Evolutionary conservation across 2,113 vertebrate species (phyloP).

Genomic region (Aptenodytes patagonicus): DNA sequence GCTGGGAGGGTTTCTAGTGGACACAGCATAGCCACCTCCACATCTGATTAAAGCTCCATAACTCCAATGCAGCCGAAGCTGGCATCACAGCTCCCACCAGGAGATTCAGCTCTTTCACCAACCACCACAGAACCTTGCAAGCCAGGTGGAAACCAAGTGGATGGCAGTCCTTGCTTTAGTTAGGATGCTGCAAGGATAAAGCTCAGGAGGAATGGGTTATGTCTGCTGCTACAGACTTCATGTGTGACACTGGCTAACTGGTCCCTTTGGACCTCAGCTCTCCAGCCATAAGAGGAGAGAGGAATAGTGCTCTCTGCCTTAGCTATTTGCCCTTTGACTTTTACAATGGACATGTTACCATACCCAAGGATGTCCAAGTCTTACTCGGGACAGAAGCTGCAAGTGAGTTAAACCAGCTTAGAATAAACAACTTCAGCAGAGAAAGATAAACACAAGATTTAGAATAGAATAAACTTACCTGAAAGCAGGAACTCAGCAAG

Average conservation of each 20-base stretch:
- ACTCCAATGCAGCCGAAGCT: not conserved
- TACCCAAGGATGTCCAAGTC: not conserved
- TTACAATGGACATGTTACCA: not conserved
- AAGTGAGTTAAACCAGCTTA: not conserved
- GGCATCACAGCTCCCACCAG: not conserved
- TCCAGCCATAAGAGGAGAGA: not conserved
- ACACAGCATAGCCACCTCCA: not conserved
- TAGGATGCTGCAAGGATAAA: not conserved
- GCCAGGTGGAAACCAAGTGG: not conserved
- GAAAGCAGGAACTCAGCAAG: not conserved
- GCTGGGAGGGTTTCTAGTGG: not conserved
- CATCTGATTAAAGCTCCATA: not conserved
- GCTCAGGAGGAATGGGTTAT: not conserved
- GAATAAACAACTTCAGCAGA: not conserved
- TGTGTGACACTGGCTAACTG: not conserved
- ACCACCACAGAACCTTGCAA: not conserved
- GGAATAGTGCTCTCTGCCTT: not conserved
- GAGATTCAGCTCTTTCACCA: not conserved
- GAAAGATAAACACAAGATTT: not conserved
- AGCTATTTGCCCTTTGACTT: not conserved
- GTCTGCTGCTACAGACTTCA: not conserved
- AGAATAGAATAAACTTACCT: not conserved
- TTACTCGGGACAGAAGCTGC: not conserved
- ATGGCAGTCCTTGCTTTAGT: not conserved
- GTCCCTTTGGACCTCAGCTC: not conserved